phyloP scores from a whole-genome alignment of 2,888 invertebrate species.

The Amphipoea oculea region DNA sequence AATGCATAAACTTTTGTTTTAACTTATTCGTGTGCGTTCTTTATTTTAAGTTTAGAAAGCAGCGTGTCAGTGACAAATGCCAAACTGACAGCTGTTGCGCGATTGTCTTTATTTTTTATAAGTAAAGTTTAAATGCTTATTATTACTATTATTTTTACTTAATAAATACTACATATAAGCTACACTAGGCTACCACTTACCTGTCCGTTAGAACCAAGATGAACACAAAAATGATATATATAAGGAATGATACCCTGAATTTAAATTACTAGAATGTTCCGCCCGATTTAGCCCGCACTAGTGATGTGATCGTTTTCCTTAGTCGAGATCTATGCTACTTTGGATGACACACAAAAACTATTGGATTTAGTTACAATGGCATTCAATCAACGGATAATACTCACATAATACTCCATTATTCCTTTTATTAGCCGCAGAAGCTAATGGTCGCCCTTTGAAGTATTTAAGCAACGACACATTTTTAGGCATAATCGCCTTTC shows the following conservation, averaged over 20 bases:
- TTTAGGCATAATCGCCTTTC: conserved; percentile 81
- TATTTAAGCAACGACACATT: conserved; percentile 83
- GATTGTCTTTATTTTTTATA: conserved; percentile 29
- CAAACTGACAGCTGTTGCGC: conserved; percentile 32
- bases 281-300: background rate
- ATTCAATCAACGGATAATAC: conserved; percentile 60
- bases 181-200: conserved; percentile 52
- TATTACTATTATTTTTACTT: background rate
- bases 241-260: no score
- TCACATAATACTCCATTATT: conserved; percentile 78
- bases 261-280: background rate
- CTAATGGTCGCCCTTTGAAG: conserved; percentile 78
- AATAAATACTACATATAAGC: background rate
- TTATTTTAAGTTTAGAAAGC: background rate
- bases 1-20: background rate
- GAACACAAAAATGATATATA: background rate
- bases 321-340: background rate
- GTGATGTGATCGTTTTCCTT: background rate
- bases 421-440: conserved; percentile 76
- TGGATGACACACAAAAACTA: background rate
- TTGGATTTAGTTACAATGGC: no score
- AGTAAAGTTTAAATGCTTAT: background rate
- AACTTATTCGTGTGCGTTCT: background rate
- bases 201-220: conserved; percentile 12
- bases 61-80: conserved; percentile 16